Percentiles rank a stretch among this genome's conserved stretches.
Evolutionary conservation across 30 jellyfish, hydroid and myxozoan species (phyloP).

Genomic region (Aurelia coerulea): DNA sequence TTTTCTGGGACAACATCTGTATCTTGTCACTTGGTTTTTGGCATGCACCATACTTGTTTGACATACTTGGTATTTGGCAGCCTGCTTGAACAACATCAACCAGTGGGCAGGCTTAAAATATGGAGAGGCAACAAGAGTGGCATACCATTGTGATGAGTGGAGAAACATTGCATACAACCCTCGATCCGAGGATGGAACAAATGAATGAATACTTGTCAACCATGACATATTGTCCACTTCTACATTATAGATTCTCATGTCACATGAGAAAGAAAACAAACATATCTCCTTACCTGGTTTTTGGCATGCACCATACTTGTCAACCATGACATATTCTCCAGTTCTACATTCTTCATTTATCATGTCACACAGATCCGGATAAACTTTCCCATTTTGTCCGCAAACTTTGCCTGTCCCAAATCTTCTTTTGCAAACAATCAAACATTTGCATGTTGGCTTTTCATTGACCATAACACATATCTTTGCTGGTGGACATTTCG

Average conservation of each 20-base stretch:
- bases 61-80: too few relatives aligned
- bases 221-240: constrained; percentile 24
- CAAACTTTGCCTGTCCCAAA: constrained; percentile 58
- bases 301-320: constrained; percentile 47
- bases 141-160: too few relatives aligned
- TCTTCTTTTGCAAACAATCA: constrained; percentile 39
- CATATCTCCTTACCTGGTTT: background rate
- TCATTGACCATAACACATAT: constrained; percentile 44
- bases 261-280: background rate
- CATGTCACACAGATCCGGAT: constrained; percentile 59
- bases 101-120: too few relatives aligned
- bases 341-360: constrained; percentile 43
- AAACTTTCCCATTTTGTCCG: constrained; percentile 58
- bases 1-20: background rate
- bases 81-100: too few relatives aligned
- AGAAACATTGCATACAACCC: too few relatives aligned
- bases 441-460: constrained; percentile 51
- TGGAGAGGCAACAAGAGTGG: too few relatives aligned
- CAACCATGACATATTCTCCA: constrained; percentile 49
- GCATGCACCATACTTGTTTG: constrained; percentile 41
- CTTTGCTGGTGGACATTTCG: constrained; percentile 61
- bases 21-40: background rate
- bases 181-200: too few relatives aligned
- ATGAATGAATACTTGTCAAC: background rate
- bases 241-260: too few relatives aligned